phyloP scores from a whole-genome alignment of 1,140 invertebrate species.

The Saccostrea cuccullata region DNA sequence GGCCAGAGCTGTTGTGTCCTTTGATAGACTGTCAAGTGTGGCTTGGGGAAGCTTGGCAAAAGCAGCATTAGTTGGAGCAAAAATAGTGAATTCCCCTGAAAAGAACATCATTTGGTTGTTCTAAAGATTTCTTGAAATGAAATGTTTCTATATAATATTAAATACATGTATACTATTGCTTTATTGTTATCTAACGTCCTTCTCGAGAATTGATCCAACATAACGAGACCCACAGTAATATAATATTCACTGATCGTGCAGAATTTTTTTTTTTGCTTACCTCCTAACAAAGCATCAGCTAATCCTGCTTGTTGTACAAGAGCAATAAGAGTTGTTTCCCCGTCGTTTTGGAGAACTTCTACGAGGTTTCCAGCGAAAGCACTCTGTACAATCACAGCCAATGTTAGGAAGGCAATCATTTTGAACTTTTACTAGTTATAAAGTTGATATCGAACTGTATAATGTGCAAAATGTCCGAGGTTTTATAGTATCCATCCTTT shows the following conservation, averaged over 20 bases:
- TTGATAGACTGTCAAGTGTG: conserved; percentile 82
- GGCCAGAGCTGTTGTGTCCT: conserved; percentile 84
- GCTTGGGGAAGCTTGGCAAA: conserved; percentile 84
- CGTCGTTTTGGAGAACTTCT: conserved; percentile 42
- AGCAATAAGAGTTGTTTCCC: conserved; percentile 40
- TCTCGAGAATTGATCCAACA: no score
- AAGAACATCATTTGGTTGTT: neutral
- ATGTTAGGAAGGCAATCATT: neutral
- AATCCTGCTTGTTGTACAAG: conserved; percentile 51
- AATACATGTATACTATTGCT: no score
- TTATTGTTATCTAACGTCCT: no score
- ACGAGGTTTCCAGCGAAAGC: conserved; percentile 44
- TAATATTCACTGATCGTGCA: no score
- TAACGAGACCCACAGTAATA: no score
- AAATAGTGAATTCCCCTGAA: conserved; percentile 83
- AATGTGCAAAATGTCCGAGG: neutral
- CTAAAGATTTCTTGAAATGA: no score
- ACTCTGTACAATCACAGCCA: neutral
- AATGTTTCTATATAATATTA: no score
- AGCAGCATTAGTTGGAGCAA: conserved; percentile 90
- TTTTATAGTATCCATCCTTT: conserved; percentile 3
- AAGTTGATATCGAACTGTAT: neutral
- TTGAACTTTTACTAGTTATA: neutral
- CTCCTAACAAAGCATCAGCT: conserved; percentile 34
- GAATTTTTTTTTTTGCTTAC: neutral